phyloP scores from a whole-genome alignment of 2,113 vertebrate genomes.

The Bos javanicus region DNA sequence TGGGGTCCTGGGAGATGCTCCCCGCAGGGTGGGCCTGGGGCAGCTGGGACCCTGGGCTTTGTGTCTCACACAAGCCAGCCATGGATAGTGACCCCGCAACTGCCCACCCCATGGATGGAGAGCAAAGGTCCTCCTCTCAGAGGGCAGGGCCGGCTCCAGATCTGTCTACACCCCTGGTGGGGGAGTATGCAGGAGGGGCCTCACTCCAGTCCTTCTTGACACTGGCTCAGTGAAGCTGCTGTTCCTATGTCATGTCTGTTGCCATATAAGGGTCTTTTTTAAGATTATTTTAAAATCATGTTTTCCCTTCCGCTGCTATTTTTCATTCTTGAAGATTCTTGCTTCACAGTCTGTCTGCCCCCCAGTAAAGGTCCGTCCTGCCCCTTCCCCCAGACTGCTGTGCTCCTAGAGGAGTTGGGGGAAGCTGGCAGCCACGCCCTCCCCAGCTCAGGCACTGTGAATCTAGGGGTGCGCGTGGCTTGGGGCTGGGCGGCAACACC shows the following conservation, averaged over 20 bases:
- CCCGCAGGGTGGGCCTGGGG: not conserved
- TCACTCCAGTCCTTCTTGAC: not conserved
- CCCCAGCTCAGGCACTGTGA: not conserved
- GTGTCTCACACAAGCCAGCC: not conserved
- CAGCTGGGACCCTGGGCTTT: not conserved
- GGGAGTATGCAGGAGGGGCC: not conserved
- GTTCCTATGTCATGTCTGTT: not conserved
- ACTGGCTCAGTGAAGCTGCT: not conserved
- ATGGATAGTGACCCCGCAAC: not conserved
- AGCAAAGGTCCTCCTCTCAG: not conserved
- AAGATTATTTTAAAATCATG: not conserved
- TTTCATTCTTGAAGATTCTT: not conserved
- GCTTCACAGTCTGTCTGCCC: not conserved
- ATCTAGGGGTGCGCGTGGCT: rapidly evolving
- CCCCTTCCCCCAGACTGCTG: not conserved
- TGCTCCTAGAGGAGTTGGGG: rapidly evolving
- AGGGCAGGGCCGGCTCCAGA: not conserved
- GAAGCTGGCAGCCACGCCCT: not conserved
- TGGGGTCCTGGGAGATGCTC: not conserved
- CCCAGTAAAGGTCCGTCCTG: not conserved
- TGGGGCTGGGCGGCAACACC: not conserved
- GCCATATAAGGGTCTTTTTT: not conserved
- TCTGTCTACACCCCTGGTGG: too few species aligned
- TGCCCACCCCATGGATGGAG: not conserved
- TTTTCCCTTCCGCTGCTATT: not conserved